Conservation (phyloP, 2,113 vertebrate genomes). For the Neofelis nebulosa region DNA sequence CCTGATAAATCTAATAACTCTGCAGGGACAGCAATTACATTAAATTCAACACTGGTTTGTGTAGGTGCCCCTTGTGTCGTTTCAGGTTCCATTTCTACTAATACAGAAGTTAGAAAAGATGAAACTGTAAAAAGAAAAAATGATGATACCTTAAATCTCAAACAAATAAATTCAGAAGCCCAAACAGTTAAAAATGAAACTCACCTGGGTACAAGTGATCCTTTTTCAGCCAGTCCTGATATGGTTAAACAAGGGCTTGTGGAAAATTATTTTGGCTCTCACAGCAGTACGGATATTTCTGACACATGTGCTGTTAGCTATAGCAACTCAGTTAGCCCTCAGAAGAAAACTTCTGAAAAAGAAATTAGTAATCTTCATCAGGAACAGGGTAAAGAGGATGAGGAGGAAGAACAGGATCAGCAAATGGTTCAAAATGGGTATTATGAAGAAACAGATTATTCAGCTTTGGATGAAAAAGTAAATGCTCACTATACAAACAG, state of each 20-base stretch:
- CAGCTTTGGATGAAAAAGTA: constrained; percentile 85
- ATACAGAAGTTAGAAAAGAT: constrained; percentile 46
- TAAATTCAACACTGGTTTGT: constrained; percentile 77
- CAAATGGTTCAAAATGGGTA: constrained; percentile 98
- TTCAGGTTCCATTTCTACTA: constrained; percentile 81
- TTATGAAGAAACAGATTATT: constrained; percentile 93
- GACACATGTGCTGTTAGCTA: constrained; percentile 89
- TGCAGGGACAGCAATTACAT: constrained; percentile 63
- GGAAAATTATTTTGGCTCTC: constrained; percentile 97
- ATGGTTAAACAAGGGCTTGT: constrained; percentile 95
- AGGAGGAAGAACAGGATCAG: constrained; percentile 90
- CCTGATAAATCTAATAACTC: constrained; percentile 63
- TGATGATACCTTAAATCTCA: constrained; percentile 61
- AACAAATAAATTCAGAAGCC: constrained; percentile 68
- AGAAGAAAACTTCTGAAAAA: constrained; percentile 77
- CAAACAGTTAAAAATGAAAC: constrained; percentile 71
- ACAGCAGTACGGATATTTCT: constrained; percentile 90
- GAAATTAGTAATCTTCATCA: constrained; percentile 82
- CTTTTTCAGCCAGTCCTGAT: constrained; percentile 91
- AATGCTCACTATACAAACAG: constrained; percentile 78
- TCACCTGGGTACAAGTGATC: constrained; percentile 83
- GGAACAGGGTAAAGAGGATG: constrained; percentile 84
- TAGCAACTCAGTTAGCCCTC: constrained; percentile 81
- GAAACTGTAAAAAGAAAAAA: constrained; percentile 71
- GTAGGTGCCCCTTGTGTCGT: constrained; percentile 74